phyloP scores from a whole-genome alignment of 2,113 vertebrate genomes.

The Tachuris rubrigastra region DNA sequence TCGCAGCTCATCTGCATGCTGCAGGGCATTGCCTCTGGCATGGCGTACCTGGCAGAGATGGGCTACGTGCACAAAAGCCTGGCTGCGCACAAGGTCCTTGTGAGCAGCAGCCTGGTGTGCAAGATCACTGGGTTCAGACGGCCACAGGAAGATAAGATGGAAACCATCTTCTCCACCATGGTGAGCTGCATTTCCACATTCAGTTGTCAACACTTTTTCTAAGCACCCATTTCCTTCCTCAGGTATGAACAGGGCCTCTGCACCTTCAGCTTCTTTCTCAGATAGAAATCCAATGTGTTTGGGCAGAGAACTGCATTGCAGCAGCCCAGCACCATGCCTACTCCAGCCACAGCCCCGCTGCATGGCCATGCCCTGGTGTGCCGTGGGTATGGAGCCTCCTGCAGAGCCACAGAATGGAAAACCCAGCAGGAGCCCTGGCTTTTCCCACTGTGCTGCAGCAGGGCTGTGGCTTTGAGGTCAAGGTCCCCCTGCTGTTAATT shows the following conservation, averaged over 20 bases:
- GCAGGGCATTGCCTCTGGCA: slow-evolving; percentile 89
- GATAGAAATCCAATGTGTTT: neutral
- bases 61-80: slow-evolving; percentile 92
- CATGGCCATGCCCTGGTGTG: neutral
- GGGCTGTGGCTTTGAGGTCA: neutral
- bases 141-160: slow-evolving; percentile 89
- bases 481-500: neutral
- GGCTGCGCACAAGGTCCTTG: slow-evolving; percentile 90
- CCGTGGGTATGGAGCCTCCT: rapidly evolving
- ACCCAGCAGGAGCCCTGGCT: neutral
- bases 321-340: neutral
- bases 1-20: slow-evolving; percentile 88
- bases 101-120: slow-evolving; percentile 86
- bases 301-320: neutral
- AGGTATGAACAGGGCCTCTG: neutral
- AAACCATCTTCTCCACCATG: slow-evolving; percentile 92
- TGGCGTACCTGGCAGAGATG: slow-evolving; percentile 97
- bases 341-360: rapidly evolving
- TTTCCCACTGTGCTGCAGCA: rapidly evolving
- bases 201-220: neutral
- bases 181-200: slow-evolving; percentile 68
- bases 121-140: slow-evolving; percentile 92
- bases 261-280: neutral
- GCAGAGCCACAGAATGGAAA: neutral
- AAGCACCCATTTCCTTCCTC: neutral